phyloP scores from a whole-genome alignment of 1,140 invertebrate genomes.

The Hermatobates lingyangjiaoensis region DNA sequence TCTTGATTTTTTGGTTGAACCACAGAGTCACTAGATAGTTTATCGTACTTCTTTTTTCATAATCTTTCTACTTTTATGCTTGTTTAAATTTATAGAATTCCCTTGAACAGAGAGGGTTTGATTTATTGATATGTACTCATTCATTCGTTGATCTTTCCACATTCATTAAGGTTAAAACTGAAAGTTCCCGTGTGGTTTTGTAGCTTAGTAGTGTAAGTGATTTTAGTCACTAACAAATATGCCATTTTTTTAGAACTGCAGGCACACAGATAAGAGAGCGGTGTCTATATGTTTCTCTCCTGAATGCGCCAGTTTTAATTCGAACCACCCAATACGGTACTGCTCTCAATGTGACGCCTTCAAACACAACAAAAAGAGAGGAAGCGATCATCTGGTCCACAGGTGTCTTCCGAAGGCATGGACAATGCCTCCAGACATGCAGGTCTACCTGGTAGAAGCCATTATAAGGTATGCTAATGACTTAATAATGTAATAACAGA shows the following conservation, averaged over 20 bases:
- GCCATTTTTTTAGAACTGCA: constrained; percentile 80
- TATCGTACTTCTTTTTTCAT: too few species aligned
- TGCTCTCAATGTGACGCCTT: constrained; percentile 79
- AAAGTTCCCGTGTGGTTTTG: too few species aligned
- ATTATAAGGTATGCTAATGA: constrained; percentile 57
- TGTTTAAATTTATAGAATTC: too few species aligned
- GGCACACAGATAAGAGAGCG: constrained; percentile 78
- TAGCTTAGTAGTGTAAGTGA: too few species aligned
- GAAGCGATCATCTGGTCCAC: constrained; percentile 79
- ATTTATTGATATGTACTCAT: too few species aligned
- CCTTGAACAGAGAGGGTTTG: too few species aligned
- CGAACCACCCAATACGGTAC: constrained; percentile 85
- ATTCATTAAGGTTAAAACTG: too few species aligned
- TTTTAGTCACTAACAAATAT: too few species aligned
- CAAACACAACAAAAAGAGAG: constrained; percentile 65
- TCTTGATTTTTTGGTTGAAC: too few species aligned
- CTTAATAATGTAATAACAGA: background rate
- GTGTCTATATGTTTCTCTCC: constrained; percentile 90
- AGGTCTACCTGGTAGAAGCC: constrained; percentile 88
- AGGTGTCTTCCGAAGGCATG: constrained; percentile 65
- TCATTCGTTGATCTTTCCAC: too few species aligned
- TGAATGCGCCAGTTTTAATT: constrained; percentile 90
- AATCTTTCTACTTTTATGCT: too few species aligned
- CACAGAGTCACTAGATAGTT: too few species aligned
- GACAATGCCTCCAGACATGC: constrained; percentile 73